These are phyloP conservation scores for Sciurus carolinensis DNA, from an alignment of 2,797 vertebrate genomes.

Conservation along the genomic window DNA sequence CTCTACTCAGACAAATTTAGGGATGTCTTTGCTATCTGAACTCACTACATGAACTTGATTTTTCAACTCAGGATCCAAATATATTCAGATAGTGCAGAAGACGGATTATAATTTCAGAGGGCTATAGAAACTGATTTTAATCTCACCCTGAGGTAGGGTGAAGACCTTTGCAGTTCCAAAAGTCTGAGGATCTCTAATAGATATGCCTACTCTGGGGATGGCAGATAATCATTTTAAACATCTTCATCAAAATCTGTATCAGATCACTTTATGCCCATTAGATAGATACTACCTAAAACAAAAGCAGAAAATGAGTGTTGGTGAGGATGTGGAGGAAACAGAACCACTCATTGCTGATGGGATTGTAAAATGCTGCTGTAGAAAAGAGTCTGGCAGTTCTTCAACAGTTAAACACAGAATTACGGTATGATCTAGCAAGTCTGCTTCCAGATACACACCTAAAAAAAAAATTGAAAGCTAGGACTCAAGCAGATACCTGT, in stretches of 20 bases:
- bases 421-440: neutral
- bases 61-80: conserved; percentile 39
- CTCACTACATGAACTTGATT: neutral
- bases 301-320: neutral
- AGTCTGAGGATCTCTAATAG: neutral
- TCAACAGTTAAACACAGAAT: neutral
- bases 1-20: neutral
- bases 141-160: neutral
- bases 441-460: neutral
- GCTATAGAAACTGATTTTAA: neutral
- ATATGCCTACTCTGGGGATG: neutral
- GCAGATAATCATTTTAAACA: neutral
- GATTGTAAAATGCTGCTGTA: neutral
- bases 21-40: neutral
- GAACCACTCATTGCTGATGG: neutral
- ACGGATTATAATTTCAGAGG: neutral
- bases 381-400: neutral
- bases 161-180: neutral
- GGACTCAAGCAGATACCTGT: neutral
- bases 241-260: neutral
- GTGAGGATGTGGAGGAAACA: neutral
- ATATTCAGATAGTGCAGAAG: neutral
- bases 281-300: neutral
- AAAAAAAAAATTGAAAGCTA: neutral
- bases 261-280: neutral